phyloP scores from a whole-genome alignment of 2,888 invertebrate species.

The Oegoconia quadripuncta region DNA sequence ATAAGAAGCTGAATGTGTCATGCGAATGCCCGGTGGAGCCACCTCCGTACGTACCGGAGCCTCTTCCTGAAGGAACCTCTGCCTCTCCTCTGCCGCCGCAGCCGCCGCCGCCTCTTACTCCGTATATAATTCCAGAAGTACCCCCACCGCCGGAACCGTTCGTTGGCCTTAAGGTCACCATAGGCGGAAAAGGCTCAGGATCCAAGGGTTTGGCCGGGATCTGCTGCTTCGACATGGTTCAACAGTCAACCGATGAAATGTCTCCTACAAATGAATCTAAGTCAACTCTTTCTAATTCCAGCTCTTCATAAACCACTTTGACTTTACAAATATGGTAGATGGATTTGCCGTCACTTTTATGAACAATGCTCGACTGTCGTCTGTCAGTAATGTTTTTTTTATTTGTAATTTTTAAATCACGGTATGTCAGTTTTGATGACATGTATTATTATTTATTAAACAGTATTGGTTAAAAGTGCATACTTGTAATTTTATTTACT shows the following conservation, averaged over 20 bases:
- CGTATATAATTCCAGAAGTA: too few relatives aligned
- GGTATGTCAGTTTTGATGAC: neutral
- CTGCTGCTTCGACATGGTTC: slow-evolving; percentile 34
- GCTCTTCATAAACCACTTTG: too few relatives aligned
- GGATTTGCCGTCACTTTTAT: neutral
- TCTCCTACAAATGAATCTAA: neutral
- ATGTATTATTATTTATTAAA: neutral
- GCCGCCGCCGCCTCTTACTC: neutral
- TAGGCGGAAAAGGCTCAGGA: slow-evolving; percentile 40
- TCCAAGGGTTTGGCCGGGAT: slow-evolving; percentile 37
- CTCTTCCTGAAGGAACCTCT: too few relatives aligned
- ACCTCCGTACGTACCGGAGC: too few relatives aligned
- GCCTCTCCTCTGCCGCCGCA: too few relatives aligned
- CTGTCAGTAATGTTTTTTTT: neutral
- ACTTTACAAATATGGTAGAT: too few relatives aligned
- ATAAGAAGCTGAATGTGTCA: neutral
- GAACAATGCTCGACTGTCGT: neutral
- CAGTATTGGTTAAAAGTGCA: too few relatives aligned
- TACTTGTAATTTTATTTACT: too few relatives aligned
- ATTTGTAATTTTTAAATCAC: neutral
- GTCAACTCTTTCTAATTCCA: neutral
- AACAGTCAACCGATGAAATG: slow-evolving; percentile 7
- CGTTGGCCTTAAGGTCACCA: slow-evolving; percentile 29
- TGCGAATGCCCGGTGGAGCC: neutral
- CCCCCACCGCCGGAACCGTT: too few relatives aligned